Evolutionary conservation across 2,113 vertebrate species (phyloP).

Genomic region (Paraplagusia blochii): DNA sequence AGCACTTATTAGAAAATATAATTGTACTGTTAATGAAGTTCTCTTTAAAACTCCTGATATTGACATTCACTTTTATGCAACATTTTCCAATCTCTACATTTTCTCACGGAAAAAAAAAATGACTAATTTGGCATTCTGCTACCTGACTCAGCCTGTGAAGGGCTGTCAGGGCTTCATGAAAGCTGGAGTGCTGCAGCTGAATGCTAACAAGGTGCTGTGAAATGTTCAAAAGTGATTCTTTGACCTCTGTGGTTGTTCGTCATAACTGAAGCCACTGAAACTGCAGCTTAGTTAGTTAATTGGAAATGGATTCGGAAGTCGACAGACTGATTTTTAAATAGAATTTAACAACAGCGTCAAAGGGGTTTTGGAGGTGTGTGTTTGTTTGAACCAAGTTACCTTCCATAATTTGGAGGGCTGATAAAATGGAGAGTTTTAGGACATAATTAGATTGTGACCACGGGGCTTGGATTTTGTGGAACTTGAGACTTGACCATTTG

Average conservation of each 20-base stretch:
- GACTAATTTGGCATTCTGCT: not conserved
- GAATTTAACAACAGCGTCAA: too few species aligned
- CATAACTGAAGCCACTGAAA: not conserved
- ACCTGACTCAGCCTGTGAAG: not conserved
- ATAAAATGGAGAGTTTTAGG: too few species aligned
- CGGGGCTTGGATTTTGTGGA: too few species aligned
- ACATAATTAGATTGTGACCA: too few species aligned
- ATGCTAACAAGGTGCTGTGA: conserved; percentile 1
- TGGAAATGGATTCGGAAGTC: not conserved
- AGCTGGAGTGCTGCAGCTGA: not conserved
- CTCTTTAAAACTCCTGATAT: not conserved
- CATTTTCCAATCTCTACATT: not conserved
- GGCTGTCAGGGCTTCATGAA: not conserved
- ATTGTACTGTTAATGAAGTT: not conserved
- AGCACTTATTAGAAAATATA: too few species aligned
- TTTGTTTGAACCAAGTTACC: too few species aligned
- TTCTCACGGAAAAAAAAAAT: not conserved
- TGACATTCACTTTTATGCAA: too few species aligned
- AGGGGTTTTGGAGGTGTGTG: too few species aligned
- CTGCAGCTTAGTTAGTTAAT: not conserved
- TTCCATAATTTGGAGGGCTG: too few species aligned
- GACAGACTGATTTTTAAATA: not conserved
- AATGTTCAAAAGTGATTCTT: not conserved
- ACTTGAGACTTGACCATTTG: too few species aligned
- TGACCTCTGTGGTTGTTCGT: not conserved